Base-by-base conservation (phyloP, 2,797 vertebrate genomes). In the Fringilla coelebs region DNA sequence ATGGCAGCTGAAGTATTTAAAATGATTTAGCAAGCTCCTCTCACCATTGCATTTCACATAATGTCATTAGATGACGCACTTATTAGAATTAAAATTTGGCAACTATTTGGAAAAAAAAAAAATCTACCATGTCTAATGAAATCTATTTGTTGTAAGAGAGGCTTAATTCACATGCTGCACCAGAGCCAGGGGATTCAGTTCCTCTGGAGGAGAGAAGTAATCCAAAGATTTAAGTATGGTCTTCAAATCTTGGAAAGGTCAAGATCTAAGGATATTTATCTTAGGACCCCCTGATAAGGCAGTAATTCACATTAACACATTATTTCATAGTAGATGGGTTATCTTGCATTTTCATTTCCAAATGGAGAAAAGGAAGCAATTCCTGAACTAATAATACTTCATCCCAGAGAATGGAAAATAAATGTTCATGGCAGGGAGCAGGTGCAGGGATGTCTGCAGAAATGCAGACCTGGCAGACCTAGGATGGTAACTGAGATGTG, bases 1-100 rank as follows among this genome's bases (percentile, higher is more conserved):
- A 61, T 4, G 75, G 54, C 34, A 90, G 28, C 67, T 82, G 79
- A 72, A 24, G 24, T 63, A 54, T 45, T 84, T 82, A 2, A 68
- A 95, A 78, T 67, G 1, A 82, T 94, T 92, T 76, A 93, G 43
- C 49, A 86, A 91, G 34, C 67, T 90, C 51, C 34, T 88, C 87
- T 85, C 36, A 41, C 45, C 83, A 25, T 4, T 71, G 43, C 28
- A 80, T 89, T 78, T 89, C 43, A 71, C 19, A 51, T 62, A 76
- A 85, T 60, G 55, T 43, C 63, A 61, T 95, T 81, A 55, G 71
- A 43, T 28, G 55, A 66, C 36, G 57, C 43, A 32, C 19, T 89
- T 66, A 52, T 25, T 73, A 77, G 55, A 86, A 91, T 87, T 65
- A 74, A 85, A 88, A 54, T 77, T 66, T 68, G 48, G 66, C 58